Base-by-base conservation (phyloP, 2,888 invertebrate genomes). In the Cybosia mesomella region DNA sequence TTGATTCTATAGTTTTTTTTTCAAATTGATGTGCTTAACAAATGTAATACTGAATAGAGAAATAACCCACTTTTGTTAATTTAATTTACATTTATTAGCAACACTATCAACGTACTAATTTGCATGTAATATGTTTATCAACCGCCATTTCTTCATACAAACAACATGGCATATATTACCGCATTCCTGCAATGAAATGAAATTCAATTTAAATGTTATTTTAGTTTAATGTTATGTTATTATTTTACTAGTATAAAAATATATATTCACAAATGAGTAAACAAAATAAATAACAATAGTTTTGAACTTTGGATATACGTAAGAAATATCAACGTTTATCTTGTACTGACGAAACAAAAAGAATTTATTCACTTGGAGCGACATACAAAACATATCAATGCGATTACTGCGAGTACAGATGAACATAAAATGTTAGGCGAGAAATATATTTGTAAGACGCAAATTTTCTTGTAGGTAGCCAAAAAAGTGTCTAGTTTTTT, bases 391-490 rank as follows among this genome's bases (percentile, higher is more conserved):
- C 58, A 83, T 84, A 83, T 81, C 72, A 82, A 55, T 83, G 83
- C 84, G 85, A 85, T 87, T 87, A 85, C 82, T 82, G 78, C 60
- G 28, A 21, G 86, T 83, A 89, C 84, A 74, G 64, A 66, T 71
- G 60, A 64, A 53, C 1, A 36, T 64, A 73, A 71, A 85, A 84
- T 43, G 55, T 11, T 49, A 53, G 18, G 28, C 22, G 34, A 10
- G 57, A 58, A 67, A 55, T 11, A 43, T 18, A n/a, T 8, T 54
- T 54, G 15, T 36, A n/a, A 21, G 7, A 55, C 34, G 18, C 3
- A 15, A 39, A 39, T 39, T 15, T 39, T 39, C 39, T 39, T 39
- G 15, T 4, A 15, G 39, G 3, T 39, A 4, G 15, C 39, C 13
- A 4, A 39, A 28, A 28, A 28, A 28, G 2, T 28, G 28, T 28